Evolutionary conservation across 2,888 invertebrate genomes (phyloP).

Genomic region (Leucophenga maculata): DNA sequence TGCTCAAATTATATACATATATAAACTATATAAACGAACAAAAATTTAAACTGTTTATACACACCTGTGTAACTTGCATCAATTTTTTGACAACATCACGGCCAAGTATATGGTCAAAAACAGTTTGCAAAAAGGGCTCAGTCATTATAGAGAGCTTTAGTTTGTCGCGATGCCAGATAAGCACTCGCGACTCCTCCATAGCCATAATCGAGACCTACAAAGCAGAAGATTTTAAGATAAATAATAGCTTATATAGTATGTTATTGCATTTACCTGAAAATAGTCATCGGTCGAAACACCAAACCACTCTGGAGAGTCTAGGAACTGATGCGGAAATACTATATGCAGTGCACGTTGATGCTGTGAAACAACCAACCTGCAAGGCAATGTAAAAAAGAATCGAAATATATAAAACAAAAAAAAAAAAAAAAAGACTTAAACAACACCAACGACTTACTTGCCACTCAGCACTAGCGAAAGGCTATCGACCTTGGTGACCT

Average conservation of each 20-base stretch:
- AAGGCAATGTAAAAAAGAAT: conserved; percentile 25
- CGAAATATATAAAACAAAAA: not conserved
- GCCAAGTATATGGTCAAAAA: conserved; percentile 89
- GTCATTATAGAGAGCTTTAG: conserved; percentile 87
- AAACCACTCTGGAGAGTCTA: conserved; percentile 92
- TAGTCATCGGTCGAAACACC: conserved; percentile 89
- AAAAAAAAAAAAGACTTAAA: not conserved
- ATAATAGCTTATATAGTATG: no score
- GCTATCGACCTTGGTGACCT: conserved; percentile 89
- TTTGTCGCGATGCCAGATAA: conserved; percentile 90
- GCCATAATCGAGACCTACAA: conserved; percentile 87
- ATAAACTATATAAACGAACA: no score
- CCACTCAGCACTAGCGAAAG: conserved; percentile 88
- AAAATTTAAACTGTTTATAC: no score
- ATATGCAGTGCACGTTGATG: conserved; percentile 88
- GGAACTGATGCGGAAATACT: conserved; percentile 89
- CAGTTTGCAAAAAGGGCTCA: conserved; percentile 86
- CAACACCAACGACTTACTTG: conserved; percentile 79
- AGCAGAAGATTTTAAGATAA: no score
- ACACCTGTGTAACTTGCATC: conserved; percentile 80
- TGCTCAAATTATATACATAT: no score
- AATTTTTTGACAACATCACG: conserved; percentile 89
- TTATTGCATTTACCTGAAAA: conserved; percentile 87
- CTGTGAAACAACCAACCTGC: conserved; percentile 87
- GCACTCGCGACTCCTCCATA: conserved; percentile 86